Conservation (phyloP, 2,113 vertebrate genomes). For the Xenopus laevis region DNA sequence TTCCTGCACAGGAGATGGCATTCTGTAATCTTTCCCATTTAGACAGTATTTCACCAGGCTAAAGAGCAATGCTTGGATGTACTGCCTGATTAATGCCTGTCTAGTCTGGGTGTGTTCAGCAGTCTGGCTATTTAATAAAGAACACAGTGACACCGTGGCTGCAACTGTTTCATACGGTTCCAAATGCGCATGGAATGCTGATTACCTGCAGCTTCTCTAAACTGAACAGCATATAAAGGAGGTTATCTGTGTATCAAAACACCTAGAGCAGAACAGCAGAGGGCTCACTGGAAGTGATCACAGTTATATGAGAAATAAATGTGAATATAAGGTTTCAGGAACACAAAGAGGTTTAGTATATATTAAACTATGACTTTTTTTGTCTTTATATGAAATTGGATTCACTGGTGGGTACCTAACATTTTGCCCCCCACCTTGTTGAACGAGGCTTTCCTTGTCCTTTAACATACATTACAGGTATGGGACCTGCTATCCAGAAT, state of each 20-base stretch:
- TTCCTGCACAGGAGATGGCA: constrained; percentile 12
- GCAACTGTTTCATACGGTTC: constrained; percentile 21
- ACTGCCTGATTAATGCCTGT: constrained; percentile 51
- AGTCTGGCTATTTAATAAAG: constrained; percentile 42
- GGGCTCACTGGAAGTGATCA: no score
- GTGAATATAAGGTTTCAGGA: no score
- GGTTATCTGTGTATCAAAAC: no score
- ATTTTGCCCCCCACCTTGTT: no score
- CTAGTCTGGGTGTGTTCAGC: constrained; percentile 41
- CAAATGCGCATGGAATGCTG: constrained; percentile 24
- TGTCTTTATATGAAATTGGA: no score
- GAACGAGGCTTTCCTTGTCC: no score
- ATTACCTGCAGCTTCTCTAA: constrained; percentile 9
- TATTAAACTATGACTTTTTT: no score
- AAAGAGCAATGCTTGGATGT: constrained; percentile 43
- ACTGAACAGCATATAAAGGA: neutral
- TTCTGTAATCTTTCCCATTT: constrained; percentile 48
- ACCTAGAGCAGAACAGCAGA: neutral
- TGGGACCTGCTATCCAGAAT: no score
- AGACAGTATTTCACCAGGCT: constrained; percentile 49
- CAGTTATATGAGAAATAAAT: no score
- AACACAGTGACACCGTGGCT: constrained; percentile 42
- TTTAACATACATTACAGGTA: no score
- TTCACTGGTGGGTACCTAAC: no score
- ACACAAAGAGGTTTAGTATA: no score